Conservation (phyloP, 2,888 invertebrate genomes). For the Tetramorium bicarinatum region DNA sequence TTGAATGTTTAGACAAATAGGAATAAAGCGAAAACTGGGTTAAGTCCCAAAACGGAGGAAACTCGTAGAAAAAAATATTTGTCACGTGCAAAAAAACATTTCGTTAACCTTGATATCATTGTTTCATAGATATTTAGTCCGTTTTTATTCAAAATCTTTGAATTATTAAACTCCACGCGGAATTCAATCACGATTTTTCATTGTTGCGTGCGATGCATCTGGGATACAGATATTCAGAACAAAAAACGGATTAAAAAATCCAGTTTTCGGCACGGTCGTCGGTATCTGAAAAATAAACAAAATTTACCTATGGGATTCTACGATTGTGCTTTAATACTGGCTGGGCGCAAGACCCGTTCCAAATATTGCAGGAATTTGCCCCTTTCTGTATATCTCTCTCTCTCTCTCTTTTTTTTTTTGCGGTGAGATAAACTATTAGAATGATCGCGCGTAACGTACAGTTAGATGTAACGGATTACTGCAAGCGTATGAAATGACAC, state of each 20-base stretch:
- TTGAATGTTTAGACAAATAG: not conserved
- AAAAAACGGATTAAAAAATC: not conserved
- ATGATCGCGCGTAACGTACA: slow-evolving; percentile 36
- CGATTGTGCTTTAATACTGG: not conserved
- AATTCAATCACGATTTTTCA: slow-evolving; percentile 31
- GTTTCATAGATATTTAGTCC: slow-evolving; percentile 8
- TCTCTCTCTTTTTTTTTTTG: not conserved
- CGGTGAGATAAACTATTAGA: slow-evolving; percentile 1
- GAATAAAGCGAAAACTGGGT: not conserved
- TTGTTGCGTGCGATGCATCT: slow-evolving; percentile 19
- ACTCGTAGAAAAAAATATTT: not conserved
- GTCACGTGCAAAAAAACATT: not conserved
- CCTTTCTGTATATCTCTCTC: not conserved
- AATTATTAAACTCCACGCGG: slow-evolving; percentile 33
- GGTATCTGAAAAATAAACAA: not conserved
- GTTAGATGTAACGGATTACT: slow-evolving; percentile 49
- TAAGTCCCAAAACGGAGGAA: not conserved
- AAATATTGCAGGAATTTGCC: not conserved
- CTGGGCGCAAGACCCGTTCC: not conserved
- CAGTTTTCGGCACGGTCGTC: not conserved
- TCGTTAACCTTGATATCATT: not conserved
- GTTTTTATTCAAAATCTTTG: slow-evolving; percentile 31
- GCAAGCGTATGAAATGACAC: slow-evolving; percentile 35
- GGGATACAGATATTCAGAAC: not conserved
- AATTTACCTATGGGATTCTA: slow-evolving; percentile 6